These are phyloP conservation scores for Stomatorhinus walkeri DNA, from an alignment of 2,797 vertebrate species.

Conservation along the genomic window DNA sequence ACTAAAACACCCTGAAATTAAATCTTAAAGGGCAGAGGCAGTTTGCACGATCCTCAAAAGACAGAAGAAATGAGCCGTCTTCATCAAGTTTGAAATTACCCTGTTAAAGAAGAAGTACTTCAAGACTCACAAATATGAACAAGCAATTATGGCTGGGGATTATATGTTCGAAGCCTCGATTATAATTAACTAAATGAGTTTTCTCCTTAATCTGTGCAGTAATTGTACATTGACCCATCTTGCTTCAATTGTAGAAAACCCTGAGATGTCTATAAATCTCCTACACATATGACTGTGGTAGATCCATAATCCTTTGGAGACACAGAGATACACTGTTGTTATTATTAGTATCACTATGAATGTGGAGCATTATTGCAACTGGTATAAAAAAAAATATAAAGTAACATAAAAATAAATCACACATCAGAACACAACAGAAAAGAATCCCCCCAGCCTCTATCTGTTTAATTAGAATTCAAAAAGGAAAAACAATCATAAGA, in stretches of 20 bases:
- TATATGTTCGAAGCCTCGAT: neutral
- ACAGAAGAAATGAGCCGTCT: neutral
- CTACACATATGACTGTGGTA: neutral
- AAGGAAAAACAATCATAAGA: neutral
- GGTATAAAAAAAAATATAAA: neutral
- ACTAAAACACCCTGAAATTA: neutral
- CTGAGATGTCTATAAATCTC: neutral
- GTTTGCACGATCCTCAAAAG: neutral
- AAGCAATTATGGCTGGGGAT: neutral
- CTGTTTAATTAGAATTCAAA: neutral
- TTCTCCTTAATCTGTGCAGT: neutral
- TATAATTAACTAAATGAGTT: neutral
- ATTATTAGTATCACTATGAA: neutral
- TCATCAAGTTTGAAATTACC: neutral
- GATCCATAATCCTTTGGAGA: neutral
- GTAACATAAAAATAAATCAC: neutral
- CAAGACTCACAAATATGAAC: slow-evolving; percentile 1
- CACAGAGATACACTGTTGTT: neutral
- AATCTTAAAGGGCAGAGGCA: neutral
- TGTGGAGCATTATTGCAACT: neutral
- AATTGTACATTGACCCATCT: neutral
- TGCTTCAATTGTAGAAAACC: neutral
- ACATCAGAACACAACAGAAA: neutral
- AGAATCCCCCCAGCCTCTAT: neutral
- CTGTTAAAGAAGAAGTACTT: neutral